Evolutionary conservation across 2,888 invertebrate genomes (phyloP).

Genomic region (Hemaris fuciformis): DNA sequence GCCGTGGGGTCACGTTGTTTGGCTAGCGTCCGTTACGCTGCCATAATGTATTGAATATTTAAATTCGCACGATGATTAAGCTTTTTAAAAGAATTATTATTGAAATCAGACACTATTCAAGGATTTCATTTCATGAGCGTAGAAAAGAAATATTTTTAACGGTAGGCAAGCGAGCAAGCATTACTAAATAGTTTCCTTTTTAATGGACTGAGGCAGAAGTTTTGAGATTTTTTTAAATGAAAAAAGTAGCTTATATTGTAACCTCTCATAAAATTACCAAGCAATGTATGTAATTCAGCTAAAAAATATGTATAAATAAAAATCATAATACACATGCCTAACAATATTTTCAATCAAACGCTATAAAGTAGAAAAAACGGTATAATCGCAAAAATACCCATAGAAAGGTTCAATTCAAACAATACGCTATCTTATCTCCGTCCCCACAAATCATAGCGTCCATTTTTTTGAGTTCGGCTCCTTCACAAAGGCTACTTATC

Average conservation of each 20-base stretch:
- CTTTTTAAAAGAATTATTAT: slow-evolving; percentile 11
- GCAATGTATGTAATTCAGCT: no score
- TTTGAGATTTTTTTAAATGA: no score
- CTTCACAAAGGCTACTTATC: slow-evolving; percentile 50
- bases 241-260: no score
- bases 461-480: slow-evolving; percentile 35
- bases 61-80: slow-evolving; percentile 67
- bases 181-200: no score
- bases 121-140: slow-evolving; percentile 41
- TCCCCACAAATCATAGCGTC: slow-evolving; percentile 55
- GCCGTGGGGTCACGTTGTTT: slow-evolving; percentile 60
- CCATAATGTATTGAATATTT: slow-evolving; percentile 61
- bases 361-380: background rate
- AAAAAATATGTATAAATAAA: background rate
- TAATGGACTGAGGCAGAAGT: no score
- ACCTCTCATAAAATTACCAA: no score
- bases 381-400: slow-evolving; percentile 18
- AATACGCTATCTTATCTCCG: slow-evolving; percentile 52
- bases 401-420: slow-evolving; percentile 32
- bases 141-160: background rate
- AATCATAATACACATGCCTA: background rate
- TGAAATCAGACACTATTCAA: slow-evolving; percentile 16
- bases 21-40: slow-evolving; percentile 60
- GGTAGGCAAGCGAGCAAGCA: background rate
- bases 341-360: background rate